These are phyloP conservation scores for Coreoperca whiteheadi DNA, from an alignment of 2,113 vertebrate species.

Conservation along the genomic window DNA sequence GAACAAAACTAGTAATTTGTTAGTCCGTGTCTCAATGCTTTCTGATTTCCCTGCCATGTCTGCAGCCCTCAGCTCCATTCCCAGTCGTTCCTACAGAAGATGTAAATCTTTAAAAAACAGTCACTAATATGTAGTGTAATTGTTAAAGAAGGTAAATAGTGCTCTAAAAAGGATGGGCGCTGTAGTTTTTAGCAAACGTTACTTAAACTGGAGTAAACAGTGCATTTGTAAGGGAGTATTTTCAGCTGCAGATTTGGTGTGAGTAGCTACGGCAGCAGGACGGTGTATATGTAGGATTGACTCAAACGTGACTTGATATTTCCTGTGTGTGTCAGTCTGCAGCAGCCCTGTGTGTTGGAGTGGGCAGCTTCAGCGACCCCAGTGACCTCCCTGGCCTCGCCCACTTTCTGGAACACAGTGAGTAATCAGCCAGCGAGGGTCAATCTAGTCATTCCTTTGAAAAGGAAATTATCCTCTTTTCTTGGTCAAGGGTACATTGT, in stretches of 20 bases:
- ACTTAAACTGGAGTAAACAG: neutral
- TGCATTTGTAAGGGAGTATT: neutral
- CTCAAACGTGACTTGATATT: slow-evolving; percentile 7
- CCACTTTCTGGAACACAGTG: slow-evolving; percentile 99
- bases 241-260: neutral
- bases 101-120: neutral
- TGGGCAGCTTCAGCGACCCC: slow-evolving; percentile 98
- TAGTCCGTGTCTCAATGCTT: neutral
- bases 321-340: slow-evolving; percentile 87
- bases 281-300: neutral
- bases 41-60: neutral
- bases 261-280: neutral
- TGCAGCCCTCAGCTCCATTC: neutral
- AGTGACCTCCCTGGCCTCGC: slow-evolving; percentile 95
- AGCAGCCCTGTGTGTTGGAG: slow-evolving; percentile 94
- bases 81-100: neutral
- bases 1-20: neutral
- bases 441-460: neutral
- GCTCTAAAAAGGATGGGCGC: neutral
- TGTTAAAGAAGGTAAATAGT: neutral
- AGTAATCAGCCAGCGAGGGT: slow-evolving; percentile 66
- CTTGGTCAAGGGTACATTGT: slow-evolving; percentile 1
- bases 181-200: neutral
- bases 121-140: neutral
- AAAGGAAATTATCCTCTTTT: neutral